Evolutionary conservation across 2,113 vertebrate species (phyloP), one percentile per base, ranked within the genome.

Genomic region (Tautogolabrus adspersus): DNA sequence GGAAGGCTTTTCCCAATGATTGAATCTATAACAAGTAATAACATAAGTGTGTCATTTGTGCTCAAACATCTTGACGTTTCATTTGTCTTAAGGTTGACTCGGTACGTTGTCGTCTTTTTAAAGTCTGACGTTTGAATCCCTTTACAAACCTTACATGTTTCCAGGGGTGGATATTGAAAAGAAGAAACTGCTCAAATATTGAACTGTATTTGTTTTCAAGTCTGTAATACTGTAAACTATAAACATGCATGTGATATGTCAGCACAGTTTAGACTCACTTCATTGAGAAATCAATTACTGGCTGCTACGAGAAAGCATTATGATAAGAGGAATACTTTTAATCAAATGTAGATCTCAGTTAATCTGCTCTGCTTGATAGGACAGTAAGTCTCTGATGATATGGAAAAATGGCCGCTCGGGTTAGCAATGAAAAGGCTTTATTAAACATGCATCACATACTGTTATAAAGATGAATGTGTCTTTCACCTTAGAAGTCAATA

Each of bases 201-300:
- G 26, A 72, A 60, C 21, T 57, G 42, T 3, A 46, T n/a, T 2
- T 8, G 38, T 1, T 66, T 66, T 60, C 34, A 56, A 49, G 30
- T 56, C 65, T 56, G 16, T 21, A 62, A 26, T 3, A 54, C 38
- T 49, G 55, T 65, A 69, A 69, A 73, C 47, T n/a, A n/a, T n/a
- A n/a, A n/a, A n/a, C n/a, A 8, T 26, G 55, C 23, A 19, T 23
- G 49, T 63, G 34, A 78, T 46, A 21, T 13, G 72, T 88, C 82
- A 81, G 84, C 74, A 79, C 37, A 62, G 49, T 54, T 77, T 34
- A 79, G 65, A 72, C 44, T 84, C 74, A 56, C 71, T 81, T 71
- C 74, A 83, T 74, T 83, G 76, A 74, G 71, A 80, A 83, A 87
- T 84, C 64, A 73, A 86, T 88, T 46, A 76, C 78, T 55, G 63